Conservation (phyloP, 2,888 invertebrate species). For the Mesorhabditis belari region DNA sequence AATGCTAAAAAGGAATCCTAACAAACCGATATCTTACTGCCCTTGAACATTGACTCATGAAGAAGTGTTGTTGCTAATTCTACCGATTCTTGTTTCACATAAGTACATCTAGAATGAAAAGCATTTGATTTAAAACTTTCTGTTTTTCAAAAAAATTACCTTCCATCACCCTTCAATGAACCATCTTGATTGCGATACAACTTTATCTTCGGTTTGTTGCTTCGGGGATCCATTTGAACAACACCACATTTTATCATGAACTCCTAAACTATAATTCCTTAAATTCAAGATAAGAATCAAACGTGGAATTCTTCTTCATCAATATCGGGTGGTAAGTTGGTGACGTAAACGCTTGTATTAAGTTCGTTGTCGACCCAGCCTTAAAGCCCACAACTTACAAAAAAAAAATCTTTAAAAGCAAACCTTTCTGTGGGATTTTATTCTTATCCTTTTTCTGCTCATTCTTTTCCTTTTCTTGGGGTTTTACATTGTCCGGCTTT, state of each 20-base stretch:
- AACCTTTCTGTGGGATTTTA: slow-evolving; percentile 1
- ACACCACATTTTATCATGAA: slow-evolving; percentile 94
- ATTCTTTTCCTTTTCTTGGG: slow-evolving; percentile 15
- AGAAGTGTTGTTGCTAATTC: slow-evolving; percentile 81
- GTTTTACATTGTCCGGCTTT: slow-evolving; percentile 12
- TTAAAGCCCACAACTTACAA: slow-evolving; percentile 17
- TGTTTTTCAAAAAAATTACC: slow-evolving; percentile 57
- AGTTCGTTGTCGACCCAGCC: slow-evolving; percentile 90
- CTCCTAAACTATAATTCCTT: slow-evolving; percentile 67
- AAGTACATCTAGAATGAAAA: background rate
- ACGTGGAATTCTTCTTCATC: slow-evolving; percentile 66
- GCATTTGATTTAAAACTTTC: slow-evolving; percentile 1
- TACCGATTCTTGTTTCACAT: slow-evolving; percentile 75
- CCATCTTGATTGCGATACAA: slow-evolving; percentile 78
- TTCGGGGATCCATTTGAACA: slow-evolving; percentile 76
- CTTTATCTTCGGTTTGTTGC: slow-evolving; percentile 75
- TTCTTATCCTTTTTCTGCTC: slow-evolving; percentile 21
- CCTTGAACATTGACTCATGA: slow-evolving; percentile 69
- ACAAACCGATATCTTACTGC: background rate
- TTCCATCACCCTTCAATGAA: slow-evolving; percentile 84
- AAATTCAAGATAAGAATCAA: background rate
- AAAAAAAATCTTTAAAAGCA: background rate
- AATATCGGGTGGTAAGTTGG: slow-evolving; percentile 78
- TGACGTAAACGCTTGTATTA: slow-evolving; percentile 88
- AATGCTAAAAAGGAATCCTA: no score